A percentile compares a stretch with the other conserved stretches of the same genome.
phyloP scores from a whole-genome alignment of 2,888 invertebrate species.

The Euzetes globulus region DNA sequence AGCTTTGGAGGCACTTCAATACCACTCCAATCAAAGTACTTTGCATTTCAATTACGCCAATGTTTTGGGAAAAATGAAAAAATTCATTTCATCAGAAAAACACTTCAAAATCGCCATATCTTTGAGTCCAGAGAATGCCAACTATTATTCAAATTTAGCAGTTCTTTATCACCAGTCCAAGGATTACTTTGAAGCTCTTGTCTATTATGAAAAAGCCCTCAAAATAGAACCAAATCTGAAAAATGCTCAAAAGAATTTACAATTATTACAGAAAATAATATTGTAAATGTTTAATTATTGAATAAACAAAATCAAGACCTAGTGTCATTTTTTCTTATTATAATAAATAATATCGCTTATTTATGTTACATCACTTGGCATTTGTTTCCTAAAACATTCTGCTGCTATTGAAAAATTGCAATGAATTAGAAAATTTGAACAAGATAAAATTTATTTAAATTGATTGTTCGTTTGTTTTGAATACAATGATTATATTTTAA shows the following conservation, averaged over 20 bases:
- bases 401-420: no score
- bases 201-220: slow-evolving; percentile 67
- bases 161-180: slow-evolving; percentile 90
- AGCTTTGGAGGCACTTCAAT: slow-evolving; percentile 61
- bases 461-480: not conserved
- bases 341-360: no score
- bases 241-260: slow-evolving; percentile 39
- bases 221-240: slow-evolving; percentile 57
- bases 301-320: slow-evolving; percentile 12
- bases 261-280: slow-evolving; percentile 38
- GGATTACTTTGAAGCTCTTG: slow-evolving; percentile 62
- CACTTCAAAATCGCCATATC: slow-evolving; percentile 69
- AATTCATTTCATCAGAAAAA: slow-evolving; percentile 68
- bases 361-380: no score
- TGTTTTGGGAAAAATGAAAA: slow-evolving; percentile 70
- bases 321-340: no score
- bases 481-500: not conserved
- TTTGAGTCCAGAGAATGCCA: slow-evolving; percentile 59
- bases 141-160: slow-evolving; percentile 78
- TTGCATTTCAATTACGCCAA: slow-evolving; percentile 82
- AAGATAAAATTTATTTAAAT: not conserved
- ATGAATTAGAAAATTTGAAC: not conserved
- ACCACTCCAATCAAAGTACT: slow-evolving; percentile 65
- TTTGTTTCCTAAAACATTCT: no score
- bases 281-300: no score